Evolutionary conservation across 2,797 vertebrate species (phyloP), one percentile per base, ranked within the genome.

Genomic region (Coregonus suidteri): DNA sequence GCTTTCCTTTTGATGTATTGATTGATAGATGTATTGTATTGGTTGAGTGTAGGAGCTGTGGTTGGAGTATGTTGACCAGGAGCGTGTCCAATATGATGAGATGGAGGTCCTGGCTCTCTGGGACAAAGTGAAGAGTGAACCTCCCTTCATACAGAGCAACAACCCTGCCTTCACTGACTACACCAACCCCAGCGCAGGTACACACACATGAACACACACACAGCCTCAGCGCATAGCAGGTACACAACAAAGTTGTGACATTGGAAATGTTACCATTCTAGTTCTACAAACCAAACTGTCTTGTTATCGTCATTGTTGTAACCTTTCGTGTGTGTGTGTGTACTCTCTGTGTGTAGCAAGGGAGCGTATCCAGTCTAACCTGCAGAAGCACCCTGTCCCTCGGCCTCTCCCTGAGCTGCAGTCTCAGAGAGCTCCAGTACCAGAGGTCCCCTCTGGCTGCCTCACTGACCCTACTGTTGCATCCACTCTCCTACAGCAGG

Each of bases 51-150:
- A 99, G 98, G 96, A 97, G 80, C 90, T 97, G 74, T 99, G 98
- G 98, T 91, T 97, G 84, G 98, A 99, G 80, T 99, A 92, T 81
- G 81, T 99, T 84, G 97, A 99, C 76, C 93, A 95, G 85, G 97
- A 98, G 82, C 96, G 96, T 53, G 77, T 98, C 70, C 94, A 93
- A 69, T 93, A 96, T n/a, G 97, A 99, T 77, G 92, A 95, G 88
- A 94, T 88, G 82, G 97, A 99, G 87, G 91, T 94, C 1, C 75
- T 96, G 64, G 93, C 94, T 79, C 86, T 95, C 75, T 99, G 97
- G 97, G 92, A 90, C 30, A 97, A 95, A 81, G 90, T 93, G 84
- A 95, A 95, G 79, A 92, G 93, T 71, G 96, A 97, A 84, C 94
- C 94, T 1, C 80, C 80, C 3, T 93, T 94, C 92, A 34, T 94